phyloP scores from a whole-genome alignment of 2,888 invertebrate species.

The Melieria omissa region DNA sequence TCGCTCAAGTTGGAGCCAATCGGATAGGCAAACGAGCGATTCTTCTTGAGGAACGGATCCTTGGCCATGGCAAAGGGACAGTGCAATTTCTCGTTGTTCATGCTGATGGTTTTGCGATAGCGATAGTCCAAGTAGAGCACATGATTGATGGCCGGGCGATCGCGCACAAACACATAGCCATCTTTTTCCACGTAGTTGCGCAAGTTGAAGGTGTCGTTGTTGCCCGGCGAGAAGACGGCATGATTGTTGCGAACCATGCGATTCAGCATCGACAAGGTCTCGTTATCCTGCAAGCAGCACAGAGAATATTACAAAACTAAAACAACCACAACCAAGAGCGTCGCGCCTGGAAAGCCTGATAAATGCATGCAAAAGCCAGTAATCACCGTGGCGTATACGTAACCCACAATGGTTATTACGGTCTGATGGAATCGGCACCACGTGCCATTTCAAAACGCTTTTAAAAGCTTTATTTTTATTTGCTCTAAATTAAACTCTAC shows the following conservation, averaged over 20 bases:
- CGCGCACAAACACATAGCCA: constrained; percentile 75
- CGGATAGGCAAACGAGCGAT: constrained; percentile 80
- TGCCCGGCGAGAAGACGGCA: constrained; percentile 60
- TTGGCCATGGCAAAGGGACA: constrained; percentile 84
- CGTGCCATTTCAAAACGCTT: too few relatives aligned
- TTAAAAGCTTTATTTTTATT: too few relatives aligned
- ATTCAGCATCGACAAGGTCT: constrained; percentile 58
- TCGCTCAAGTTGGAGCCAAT: constrained; percentile 71
- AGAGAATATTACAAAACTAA: too few relatives aligned
- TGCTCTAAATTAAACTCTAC: too few relatives aligned
- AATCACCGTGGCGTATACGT: not conserved
- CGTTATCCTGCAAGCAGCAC: constrained; percentile 55
- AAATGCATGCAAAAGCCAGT: not conserved
- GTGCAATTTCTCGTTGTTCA: constrained; percentile 72
- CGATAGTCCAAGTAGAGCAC: constrained; percentile 78
- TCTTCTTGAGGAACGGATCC: constrained; percentile 73
- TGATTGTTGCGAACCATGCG: constrained; percentile 61
- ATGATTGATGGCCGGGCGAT: constrained; percentile 75
- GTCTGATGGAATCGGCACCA: too few relatives aligned
- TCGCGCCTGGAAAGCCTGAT: not conserved
- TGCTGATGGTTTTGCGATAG: constrained; percentile 70
- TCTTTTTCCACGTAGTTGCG: constrained; percentile 66
- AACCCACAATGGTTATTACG: not conserved
- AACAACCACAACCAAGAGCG: too few relatives aligned
- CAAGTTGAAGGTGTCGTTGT: constrained; percentile 66